Base-by-base conservation (phyloP, 2,797 vertebrate species). In the Meriones psammophilus region DNA sequence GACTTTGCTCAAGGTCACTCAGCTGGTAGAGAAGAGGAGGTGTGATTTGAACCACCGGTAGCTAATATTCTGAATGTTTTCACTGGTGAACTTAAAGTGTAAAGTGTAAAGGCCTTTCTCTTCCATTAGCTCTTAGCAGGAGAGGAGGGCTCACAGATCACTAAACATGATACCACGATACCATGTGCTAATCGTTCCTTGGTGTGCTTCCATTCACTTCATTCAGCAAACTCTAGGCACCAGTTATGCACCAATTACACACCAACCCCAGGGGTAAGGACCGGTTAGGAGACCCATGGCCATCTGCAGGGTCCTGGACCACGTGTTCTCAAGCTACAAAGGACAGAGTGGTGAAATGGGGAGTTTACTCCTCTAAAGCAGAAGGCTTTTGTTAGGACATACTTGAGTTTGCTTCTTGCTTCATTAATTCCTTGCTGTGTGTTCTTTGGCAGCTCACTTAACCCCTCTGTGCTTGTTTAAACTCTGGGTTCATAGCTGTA, bases 381-480 rank as follows among this genome's bases (percentile, higher is more conserved):
- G 13, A 60, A 36, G 26, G 46, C 50, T 89, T 78, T 33, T 4
- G 62, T 24, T 54, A 3, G 15, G 56, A 42, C n/a, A 0, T 28
- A 56, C 42, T 20, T 73, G 58, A 14, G 8, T 66, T 46, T 33
- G 7, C 62, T 36, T 76, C 60, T 30, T 83, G 24, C n/a, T 36
- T 85, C 58, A 30, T 93, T 42, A 36, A 86, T 94, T 90, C 39
- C 74, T 91, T 94, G 73, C 74, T 79, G 30, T 91, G 96, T 18
- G 22, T 87, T 50, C 46, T 87, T 58, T 39, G 42, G 8, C 58
- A 79, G 74, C 76, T 84, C 22, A 36, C 54, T 76, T 68, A 76
- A 60, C 62, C 26, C 90, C 86, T 84, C 74, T 91, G 91, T 89
- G 84, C 71, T 95, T 73, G 36, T 77, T 92, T 26, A 94, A 77